These are phyloP conservation scores for Catamblyrhynchus diadema DNA, from an alignment of 2,797 vertebrate species.

Conservation along the genomic window DNA sequence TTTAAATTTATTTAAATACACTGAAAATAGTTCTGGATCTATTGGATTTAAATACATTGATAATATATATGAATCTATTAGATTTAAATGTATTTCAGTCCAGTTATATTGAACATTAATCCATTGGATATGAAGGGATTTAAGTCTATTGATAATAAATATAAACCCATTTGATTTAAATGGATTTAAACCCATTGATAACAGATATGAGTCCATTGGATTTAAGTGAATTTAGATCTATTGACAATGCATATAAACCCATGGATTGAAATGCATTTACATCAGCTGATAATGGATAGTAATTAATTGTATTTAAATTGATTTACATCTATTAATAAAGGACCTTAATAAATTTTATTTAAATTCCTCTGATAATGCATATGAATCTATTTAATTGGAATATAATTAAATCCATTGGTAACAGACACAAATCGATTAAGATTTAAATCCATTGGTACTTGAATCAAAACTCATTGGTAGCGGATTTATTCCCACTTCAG, in stretches of 20 bases:
- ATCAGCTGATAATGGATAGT: not conserved
- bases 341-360: not conserved
- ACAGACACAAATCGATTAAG: accelerated
- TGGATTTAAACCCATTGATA: not conserved
- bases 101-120: not conserved
- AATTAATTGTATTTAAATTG: not conserved
- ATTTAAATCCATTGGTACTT: not conserved
- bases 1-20: not conserved
- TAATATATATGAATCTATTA: accelerated
- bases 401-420: not conserved
- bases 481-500: not conserved
- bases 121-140: not conserved
- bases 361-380: not conserved
- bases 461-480: not conserved
- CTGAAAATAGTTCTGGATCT: not conserved
- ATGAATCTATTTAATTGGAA: not conserved
- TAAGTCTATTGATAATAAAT: not conserved
- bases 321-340: not conserved
- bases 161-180: not conserved
- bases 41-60: not conserved
- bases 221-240: not conserved
- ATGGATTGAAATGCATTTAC: not conserved
- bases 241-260: not conserved
- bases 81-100: not conserved
- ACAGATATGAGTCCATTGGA: not conserved